These are phyloP conservation scores for Sialia sialis DNA, from an alignment of 2,113 vertebrate species.

Conservation along the genomic window DNA sequence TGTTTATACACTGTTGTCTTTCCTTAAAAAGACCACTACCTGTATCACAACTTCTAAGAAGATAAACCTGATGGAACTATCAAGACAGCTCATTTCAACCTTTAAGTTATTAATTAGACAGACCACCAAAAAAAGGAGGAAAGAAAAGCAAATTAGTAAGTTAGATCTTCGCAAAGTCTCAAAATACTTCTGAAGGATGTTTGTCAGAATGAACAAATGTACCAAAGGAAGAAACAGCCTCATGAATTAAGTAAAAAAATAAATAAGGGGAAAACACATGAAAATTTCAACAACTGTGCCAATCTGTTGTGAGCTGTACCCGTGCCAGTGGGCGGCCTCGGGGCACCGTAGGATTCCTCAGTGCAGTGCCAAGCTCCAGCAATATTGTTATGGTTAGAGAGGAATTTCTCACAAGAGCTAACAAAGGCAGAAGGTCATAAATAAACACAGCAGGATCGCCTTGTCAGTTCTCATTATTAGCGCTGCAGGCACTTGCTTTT, in stretches of 20 bases:
- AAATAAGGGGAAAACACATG: constrained; percentile 43
- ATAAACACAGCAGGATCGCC: constrained; percentile 79
- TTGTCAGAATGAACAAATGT: constrained; percentile 2
- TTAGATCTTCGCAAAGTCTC: neutral
- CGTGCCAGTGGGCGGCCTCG: constrained; percentile 65
- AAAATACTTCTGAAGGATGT: neutral
- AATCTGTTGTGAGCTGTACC: constrained; percentile 68
- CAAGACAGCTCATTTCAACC: neutral
- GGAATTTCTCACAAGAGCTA: constrained; percentile 82
- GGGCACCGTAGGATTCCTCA: constrained; percentile 72
- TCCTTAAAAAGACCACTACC: neutral
- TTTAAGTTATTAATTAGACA: neutral
- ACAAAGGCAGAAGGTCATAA: constrained; percentile 87
- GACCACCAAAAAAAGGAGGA: neutral
- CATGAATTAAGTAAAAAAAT: constrained; percentile 45
- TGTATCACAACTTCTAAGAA: neutral
- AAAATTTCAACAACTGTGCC: constrained; percentile 27
- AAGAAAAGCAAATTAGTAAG: neutral
- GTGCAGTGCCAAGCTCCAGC: constrained; percentile 73
- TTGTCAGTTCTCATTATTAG: constrained; percentile 84
- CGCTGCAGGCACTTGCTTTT: constrained; percentile 74
- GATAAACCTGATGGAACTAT: neutral
- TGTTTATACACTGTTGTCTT: neutral
- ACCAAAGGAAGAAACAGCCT: constrained; percentile 15
- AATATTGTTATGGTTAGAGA: constrained; percentile 76